Conservation (phyloP, 2,113 vertebrate species). For the Orycteropus afer region DNA sequence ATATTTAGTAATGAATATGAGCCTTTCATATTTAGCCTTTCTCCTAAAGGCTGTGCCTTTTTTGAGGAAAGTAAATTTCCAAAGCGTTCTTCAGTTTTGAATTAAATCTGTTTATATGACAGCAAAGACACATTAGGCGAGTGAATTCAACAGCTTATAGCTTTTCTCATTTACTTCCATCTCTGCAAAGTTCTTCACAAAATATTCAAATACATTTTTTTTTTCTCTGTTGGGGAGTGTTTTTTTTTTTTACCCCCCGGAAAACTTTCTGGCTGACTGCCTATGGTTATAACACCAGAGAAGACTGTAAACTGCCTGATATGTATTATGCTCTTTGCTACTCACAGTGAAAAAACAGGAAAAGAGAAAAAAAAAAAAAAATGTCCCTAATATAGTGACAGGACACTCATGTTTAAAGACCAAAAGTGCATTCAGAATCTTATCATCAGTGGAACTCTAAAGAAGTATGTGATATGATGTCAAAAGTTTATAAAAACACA, state of each 20-base stretch:
- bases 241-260: neutral
- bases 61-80: slow-evolving; percentile 60
- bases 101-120: slow-evolving; percentile 50
- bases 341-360: neutral
- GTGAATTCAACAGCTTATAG: neutral
- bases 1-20: slow-evolving; percentile 68
- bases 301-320: neutral
- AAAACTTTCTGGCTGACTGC: neutral
- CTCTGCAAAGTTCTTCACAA: slow-evolving; percentile 10
- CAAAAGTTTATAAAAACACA: neutral
- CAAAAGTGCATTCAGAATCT: neutral
- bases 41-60: slow-evolving; percentile 40
- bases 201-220: neutral
- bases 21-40: no score
- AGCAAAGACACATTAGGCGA: slow-evolving; percentile 27
- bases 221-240: neutral
- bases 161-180: slow-evolving; percentile 55
- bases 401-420: neutral
- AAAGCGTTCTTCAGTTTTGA: slow-evolving; percentile 27
- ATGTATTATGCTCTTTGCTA: neutral
- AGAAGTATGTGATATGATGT: neutral
- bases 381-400: neutral
- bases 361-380: neutral
- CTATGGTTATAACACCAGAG: neutral
- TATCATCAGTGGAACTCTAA: neutral